Evolutionary conservation across 35 echinoderm and acorn worm species (phyloP).

Genomic region (Stichopus chloronotus): DNA sequence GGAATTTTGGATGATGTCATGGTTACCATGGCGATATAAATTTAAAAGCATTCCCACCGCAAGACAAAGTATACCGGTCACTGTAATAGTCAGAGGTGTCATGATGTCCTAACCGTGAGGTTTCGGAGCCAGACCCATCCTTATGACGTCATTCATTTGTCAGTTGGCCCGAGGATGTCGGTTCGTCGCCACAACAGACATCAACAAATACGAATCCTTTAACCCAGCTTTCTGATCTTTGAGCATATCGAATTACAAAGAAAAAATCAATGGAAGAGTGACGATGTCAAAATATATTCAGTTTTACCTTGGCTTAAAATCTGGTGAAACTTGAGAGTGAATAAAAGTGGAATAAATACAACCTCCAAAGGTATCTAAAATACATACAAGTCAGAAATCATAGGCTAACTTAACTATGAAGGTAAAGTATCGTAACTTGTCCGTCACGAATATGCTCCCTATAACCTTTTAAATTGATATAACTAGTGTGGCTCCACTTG

Average conservation of each 20-base stretch:
- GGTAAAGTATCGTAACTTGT: no score
- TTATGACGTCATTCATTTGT: neutral
- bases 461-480: no score
- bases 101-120: neutral
- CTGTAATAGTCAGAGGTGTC: neutral
- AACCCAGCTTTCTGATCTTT: neutral
- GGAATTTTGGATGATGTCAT: constrained; percentile 23
- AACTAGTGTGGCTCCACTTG: no score
- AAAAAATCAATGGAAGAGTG: no score
- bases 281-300: no score
- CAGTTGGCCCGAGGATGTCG: constrained; percentile 28
- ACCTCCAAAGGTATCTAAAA: no score
- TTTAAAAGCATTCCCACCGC: constrained; percentile 22
- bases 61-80: neutral
- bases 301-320: no score
- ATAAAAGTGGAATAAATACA: no score
- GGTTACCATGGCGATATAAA: constrained; percentile 7
- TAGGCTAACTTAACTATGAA: no score
- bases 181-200: neutral
- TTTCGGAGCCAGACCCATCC: neutral
- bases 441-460: no score
- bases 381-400: no score
- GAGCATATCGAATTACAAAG: neutral
- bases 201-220: neutral
- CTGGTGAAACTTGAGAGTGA: no score